Conservation (phyloP, 2,113 vertebrate genomes). For the Agelaius phoeniceus region DNA sequence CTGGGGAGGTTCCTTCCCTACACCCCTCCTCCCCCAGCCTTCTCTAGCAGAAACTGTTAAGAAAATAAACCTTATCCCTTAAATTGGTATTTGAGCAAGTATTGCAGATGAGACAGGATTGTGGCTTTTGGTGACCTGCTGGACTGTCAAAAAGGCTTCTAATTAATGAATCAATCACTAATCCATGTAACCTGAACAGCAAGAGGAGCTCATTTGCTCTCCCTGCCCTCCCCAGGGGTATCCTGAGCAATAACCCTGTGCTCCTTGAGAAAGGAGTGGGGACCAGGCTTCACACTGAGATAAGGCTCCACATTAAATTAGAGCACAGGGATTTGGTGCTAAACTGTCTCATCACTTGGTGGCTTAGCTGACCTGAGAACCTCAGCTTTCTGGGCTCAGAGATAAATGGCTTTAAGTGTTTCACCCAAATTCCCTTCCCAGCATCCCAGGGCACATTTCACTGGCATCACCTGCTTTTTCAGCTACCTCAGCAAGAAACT, state of each 20-base stretch:
- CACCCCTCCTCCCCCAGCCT: neutral
- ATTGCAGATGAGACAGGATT: neutral
- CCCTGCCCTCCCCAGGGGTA: neutral
- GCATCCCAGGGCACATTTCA: neutral
- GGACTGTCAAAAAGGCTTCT: neutral
- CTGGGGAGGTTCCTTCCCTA: neutral
- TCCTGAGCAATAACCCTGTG: neutral
- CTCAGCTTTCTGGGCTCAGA: neutral
- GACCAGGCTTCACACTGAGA: neutral
- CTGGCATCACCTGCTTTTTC: neutral
- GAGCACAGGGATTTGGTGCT: neutral
- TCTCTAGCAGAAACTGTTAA: neutral
- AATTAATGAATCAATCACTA: neutral
- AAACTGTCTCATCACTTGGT: neutral
- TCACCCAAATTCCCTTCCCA: neutral
- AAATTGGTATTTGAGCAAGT: neutral
- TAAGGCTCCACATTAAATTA: neutral
- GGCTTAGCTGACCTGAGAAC: neutral
- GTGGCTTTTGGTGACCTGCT: neutral
- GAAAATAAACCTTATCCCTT: neutral
- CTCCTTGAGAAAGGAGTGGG: neutral
- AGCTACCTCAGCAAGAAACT: neutral
- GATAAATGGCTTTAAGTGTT: slow-evolving; percentile 5
- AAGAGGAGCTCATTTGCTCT: neutral
- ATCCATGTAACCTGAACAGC: neutral